Evolutionary conservation across 2,797 vertebrate species (phyloP).

Genomic region (Helarctos malayanus): DNA sequence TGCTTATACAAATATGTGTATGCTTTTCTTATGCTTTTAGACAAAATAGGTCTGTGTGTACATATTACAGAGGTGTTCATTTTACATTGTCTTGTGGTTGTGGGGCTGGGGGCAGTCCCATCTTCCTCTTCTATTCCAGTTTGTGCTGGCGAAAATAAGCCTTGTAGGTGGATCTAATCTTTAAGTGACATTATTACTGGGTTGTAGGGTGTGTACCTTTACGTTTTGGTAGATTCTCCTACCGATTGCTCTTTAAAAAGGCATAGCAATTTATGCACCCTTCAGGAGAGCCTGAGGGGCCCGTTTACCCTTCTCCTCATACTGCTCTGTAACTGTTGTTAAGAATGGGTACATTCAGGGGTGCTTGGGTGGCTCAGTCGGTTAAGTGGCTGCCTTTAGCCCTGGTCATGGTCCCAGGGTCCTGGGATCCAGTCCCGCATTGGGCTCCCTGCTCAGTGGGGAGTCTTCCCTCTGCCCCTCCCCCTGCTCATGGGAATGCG

Average conservation of each 20-base stretch:
- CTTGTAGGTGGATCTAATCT: not conserved
- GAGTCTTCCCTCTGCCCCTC: not conserved
- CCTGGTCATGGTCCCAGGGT: not conserved
- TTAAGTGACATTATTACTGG: not conserved
- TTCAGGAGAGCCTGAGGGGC: too few relatives aligned
- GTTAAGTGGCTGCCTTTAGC: not conserved
- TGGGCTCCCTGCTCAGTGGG: too few relatives aligned
- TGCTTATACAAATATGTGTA: not conserved
- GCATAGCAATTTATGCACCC: not conserved
- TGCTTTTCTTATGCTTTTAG: not conserved
- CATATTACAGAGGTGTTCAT: not conserved
- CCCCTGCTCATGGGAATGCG: not conserved
- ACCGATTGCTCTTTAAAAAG: not conserved
- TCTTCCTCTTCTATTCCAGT: not conserved
- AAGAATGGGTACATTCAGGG: not conserved
- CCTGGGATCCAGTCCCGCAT: too few relatives aligned
- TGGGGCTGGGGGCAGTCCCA: not conserved
- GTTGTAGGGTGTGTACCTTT: not conserved
- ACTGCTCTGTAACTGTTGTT: not conserved
- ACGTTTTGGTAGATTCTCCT: not conserved
- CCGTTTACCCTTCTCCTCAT: not conserved
- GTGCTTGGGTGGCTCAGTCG: not conserved
- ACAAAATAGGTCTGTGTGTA: rapidly evolving
- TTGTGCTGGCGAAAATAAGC: not conserved
- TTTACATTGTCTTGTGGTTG: too few relatives aligned